Evolutionary conservation across 2,113 vertebrate species (phyloP).

Genomic region (Oreochromis aureus): DNA sequence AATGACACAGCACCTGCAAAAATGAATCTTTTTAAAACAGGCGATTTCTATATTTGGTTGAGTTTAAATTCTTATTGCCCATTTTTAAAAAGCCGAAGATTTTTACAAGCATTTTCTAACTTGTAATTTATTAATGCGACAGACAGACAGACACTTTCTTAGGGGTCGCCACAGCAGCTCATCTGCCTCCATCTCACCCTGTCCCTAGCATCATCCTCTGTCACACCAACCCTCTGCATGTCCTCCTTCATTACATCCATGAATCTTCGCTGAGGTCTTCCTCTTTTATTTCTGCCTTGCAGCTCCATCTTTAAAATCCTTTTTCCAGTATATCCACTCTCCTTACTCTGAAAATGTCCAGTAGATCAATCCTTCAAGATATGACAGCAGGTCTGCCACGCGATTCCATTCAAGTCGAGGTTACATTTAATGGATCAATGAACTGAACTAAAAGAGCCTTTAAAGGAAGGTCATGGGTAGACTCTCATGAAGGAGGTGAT

Average conservation of each 20-base stretch:
- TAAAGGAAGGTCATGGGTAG: background rate
- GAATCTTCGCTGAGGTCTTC: background rate
- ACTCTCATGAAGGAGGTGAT: rapidly evolving
- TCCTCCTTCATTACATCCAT: background rate
- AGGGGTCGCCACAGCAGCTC: no score
- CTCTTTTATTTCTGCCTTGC: background rate
- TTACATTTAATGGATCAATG: background rate
- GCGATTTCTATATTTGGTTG: background rate
- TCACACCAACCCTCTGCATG: background rate
- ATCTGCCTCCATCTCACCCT: no score
- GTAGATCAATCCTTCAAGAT: background rate
- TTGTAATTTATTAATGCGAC: background rate
- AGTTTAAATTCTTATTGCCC: background rate
- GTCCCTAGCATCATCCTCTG: background rate
- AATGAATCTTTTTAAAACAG: background rate
- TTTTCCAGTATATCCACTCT: background rate
- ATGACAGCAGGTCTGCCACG: background rate
- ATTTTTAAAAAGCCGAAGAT: background rate
- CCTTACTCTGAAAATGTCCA: background rate
- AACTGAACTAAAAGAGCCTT: background rate
- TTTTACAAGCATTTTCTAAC: background rate
- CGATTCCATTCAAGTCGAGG: background rate
- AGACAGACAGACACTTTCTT: rapidly evolving
- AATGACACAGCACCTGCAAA: slow-evolving; percentile 71
- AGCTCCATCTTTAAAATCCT: background rate